These are phyloP conservation scores for Zeugodacus cucurbitae DNA, from an alignment of 1,140 invertebrate genomes.

Conservation along the genomic window DNA sequence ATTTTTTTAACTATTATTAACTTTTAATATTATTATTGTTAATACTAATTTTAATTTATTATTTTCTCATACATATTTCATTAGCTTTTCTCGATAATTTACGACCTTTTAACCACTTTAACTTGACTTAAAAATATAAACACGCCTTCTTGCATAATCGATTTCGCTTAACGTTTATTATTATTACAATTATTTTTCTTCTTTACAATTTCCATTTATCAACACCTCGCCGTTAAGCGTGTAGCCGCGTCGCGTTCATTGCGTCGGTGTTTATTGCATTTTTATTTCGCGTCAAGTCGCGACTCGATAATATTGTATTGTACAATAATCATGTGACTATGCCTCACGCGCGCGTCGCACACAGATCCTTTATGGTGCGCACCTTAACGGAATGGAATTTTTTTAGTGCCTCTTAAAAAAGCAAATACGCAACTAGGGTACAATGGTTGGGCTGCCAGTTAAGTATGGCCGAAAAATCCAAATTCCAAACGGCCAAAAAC, in stretches of 20 bases:
- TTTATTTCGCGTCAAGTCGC: background rate
- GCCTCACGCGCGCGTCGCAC: background rate
- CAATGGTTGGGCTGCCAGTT: conserved; percentile 33
- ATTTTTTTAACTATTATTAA: background rate
- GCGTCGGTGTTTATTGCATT: conserved; percentile 19
- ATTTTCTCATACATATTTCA: background rate
- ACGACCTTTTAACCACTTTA: background rate
- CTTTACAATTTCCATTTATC: background rate
- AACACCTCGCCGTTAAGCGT: background rate
- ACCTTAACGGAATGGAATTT: conserved; percentile 19
- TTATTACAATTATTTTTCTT: background rate
- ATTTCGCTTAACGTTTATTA: background rate
- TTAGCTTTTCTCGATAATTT: background rate
- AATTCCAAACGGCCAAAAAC: conserved; percentile 33
- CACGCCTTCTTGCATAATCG: background rate
- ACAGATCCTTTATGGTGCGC: conserved; percentile 11
- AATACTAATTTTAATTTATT: background rate
- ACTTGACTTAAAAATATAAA: background rate
- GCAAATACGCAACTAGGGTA: conserved; percentile 31
- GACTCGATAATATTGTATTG: background rate
- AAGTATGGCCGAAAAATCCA: background rate
- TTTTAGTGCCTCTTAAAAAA: conserved; percentile 41
- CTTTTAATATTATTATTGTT: background rate
- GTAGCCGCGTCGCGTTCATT: background rate
- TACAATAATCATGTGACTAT: background rate